Base-by-base conservation (phyloP, 92 coral and sea anemone species). In the Palythoa heliodiscus region DNA sequence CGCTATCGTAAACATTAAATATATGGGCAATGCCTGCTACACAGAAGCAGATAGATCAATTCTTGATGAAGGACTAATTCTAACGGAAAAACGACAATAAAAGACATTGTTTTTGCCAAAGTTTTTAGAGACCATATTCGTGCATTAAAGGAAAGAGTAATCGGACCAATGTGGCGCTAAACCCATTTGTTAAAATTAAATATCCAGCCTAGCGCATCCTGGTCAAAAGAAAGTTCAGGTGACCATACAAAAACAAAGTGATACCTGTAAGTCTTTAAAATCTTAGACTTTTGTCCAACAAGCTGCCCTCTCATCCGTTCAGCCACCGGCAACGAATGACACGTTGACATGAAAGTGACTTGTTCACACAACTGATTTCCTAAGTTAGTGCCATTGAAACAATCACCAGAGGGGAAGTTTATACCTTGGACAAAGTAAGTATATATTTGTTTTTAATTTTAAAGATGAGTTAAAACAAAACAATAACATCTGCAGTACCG, bases 161-260 rank as follows among this genome's bases (percentile, higher is more conserved):
- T 43, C 9, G 9, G 9, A 43, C 50, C 50, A 43, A 43, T 43
- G 3, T 43, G 50, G 50, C 50, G 50, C 50, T 43, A 5, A 8
- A 43, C 50, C 50, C 50, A 8, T 43, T 43, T 43, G 50, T 43
- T 43, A 43, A 43, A 43, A 43, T 43, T 43, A 43, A 43, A 43
- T 5, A 43, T 43, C 50, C 50, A 43, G 50, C 50, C 50, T 1
- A 43, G 50, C 50, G 50, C 9, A 43, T 43, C 50, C 50, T 43
- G 50, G 50, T 43, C 50, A 43, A 58, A 58, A 12, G 20, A 58
- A 66, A 24, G 71, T 75, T 76, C 81, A 54, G 81, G 81, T 76
- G 81, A 54, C 81, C 66, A 76, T 52, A 76, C 38, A 76, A 52
- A 52, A 76, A 76, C 81, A 76, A 76, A 76, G 67, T 48, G 23